Conservation (phyloP, 1,140 invertebrate species). For the Goniozus legneri region DNA sequence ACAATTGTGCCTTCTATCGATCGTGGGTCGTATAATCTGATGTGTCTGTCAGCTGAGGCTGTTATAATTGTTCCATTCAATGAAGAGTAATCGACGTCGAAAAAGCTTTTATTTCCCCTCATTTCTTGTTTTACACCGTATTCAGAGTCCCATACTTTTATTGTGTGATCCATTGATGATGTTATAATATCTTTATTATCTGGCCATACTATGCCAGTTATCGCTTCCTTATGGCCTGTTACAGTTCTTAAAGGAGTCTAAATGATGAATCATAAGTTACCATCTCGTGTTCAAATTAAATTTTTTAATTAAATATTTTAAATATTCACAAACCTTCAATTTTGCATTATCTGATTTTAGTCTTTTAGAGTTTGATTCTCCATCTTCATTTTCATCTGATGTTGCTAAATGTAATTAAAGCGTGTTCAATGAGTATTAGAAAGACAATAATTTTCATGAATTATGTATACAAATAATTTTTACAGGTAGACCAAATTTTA, state of each 20-base stretch:
- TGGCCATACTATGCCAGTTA: conserved; percentile 83
- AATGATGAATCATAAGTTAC: conserved; percentile 23
- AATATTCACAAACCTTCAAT: conserved; percentile 29
- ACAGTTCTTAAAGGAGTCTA: conserved; percentile 84
- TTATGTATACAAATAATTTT: conserved; percentile 50
- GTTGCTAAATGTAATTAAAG: conserved; percentile 27
- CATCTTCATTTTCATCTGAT: conserved; percentile 44
- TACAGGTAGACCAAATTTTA: conserved; percentile 74
- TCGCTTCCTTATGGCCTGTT: conserved; percentile 87
- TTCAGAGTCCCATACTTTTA: conserved; percentile 92
- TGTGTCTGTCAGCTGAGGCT: conserved; percentile 84
- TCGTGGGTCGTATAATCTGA: conserved; percentile 89
- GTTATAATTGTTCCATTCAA: conserved; percentile 74
- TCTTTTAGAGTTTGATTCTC: conserved; percentile 53
- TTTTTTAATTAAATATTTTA: background rate
- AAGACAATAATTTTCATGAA: conserved; percentile 2
- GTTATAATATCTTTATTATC: conserved; percentile 73
- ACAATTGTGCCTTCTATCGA: conserved; percentile 82
- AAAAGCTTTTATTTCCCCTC: conserved; percentile 86
- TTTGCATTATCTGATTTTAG: conserved; percentile 43
- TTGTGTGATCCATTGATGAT: conserved; percentile 93
- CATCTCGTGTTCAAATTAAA: too few relatives aligned
- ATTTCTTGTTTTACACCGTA: conserved; percentile 79
- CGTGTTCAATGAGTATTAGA: conserved; percentile 4
- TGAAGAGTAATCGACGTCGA: conserved; percentile 80